Conservation (phyloP, 2,888 invertebrate species). For the Himalopsyche japonica region DNA sequence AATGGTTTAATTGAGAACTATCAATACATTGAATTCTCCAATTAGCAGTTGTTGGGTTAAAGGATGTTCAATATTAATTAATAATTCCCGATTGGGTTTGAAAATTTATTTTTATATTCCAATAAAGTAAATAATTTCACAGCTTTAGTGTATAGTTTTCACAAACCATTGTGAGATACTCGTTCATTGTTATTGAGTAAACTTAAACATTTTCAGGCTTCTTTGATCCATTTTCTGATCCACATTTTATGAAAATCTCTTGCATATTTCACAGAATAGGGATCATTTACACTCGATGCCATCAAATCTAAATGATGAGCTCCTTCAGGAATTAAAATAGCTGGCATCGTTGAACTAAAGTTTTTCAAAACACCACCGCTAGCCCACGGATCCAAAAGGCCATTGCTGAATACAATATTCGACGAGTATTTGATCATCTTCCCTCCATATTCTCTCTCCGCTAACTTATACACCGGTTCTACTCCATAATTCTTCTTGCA, state of each 20-base stretch:
- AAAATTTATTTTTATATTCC: too few relatives aligned
- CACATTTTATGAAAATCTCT: constrained; percentile 61
- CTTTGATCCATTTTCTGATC: constrained; percentile 20
- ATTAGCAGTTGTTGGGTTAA: too few relatives aligned
- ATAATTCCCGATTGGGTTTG: too few relatives aligned
- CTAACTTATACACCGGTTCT: constrained; percentile 67
- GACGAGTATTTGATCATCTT: constrained; percentile 62
- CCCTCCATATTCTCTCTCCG: constrained; percentile 80
- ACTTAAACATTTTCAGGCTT: not conserved
- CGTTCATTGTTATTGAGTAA: too few relatives aligned
- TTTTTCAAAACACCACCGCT: constrained; percentile 79
- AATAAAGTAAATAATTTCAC: too few relatives aligned
- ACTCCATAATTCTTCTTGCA: constrained; percentile 75
- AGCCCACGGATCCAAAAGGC: constrained; percentile 85
- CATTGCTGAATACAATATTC: constrained; percentile 83
- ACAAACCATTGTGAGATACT: too few relatives aligned
- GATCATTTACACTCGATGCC: constrained; percentile 65
- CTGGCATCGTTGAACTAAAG: constrained; percentile 65
- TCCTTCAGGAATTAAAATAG: constrained; percentile 77
- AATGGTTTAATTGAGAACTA: too few relatives aligned
- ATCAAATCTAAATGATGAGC: constrained; percentile 88
- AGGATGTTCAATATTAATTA: too few relatives aligned
- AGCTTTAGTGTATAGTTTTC: too few relatives aligned
- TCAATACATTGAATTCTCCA: too few relatives aligned
- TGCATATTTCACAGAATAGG: constrained; percentile 65